phyloP scores from a whole-genome alignment of 2,113 vertebrate genomes.

The Oceanites oceanicus region DNA sequence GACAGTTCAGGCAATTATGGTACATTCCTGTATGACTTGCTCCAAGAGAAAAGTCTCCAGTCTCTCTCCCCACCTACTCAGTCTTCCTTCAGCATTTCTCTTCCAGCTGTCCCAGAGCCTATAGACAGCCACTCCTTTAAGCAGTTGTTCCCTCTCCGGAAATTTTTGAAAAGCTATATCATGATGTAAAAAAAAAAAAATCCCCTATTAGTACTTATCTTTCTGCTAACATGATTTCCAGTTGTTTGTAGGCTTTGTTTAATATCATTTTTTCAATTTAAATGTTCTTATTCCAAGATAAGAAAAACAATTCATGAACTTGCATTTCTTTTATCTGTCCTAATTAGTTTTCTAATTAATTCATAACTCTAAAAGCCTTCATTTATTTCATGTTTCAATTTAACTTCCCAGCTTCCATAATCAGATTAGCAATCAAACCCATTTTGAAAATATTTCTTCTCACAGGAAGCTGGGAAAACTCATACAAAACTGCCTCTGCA shows the following conservation, averaged over 20 bases:
- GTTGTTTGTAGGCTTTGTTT: constrained; percentile 38
- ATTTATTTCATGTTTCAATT: constrained; percentile 66
- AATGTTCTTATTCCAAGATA: constrained; percentile 52
- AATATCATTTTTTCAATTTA: constrained; percentile 57
- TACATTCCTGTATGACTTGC: not conserved
- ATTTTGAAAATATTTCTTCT: constrained; percentile 37
- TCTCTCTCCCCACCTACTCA: not conserved
- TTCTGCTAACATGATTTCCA: not conserved
- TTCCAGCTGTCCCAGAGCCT: not conserved
- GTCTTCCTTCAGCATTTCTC: not conserved
- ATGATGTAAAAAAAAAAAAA: not conserved
- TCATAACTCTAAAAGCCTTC: constrained; percentile 44
- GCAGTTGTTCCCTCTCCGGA: not conserved
- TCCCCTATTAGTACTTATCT: constrained; percentile 29
- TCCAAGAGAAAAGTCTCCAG: not conserved
- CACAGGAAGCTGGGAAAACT: not conserved
- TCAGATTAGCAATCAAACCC: constrained; percentile 54
- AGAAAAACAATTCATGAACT: constrained; percentile 41
- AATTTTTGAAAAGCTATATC: constrained; percentile 10
- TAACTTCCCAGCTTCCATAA: constrained; percentile 8
- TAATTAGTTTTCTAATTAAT: constrained; percentile 66
- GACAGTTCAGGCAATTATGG: not conserved
- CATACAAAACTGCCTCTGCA: not conserved
- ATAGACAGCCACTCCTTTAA: not conserved
- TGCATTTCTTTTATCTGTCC: constrained; percentile 34